Evolutionary conservation across 2,888 invertebrate species (phyloP).

Genomic region (Tubulanus polymorphus): DNA sequence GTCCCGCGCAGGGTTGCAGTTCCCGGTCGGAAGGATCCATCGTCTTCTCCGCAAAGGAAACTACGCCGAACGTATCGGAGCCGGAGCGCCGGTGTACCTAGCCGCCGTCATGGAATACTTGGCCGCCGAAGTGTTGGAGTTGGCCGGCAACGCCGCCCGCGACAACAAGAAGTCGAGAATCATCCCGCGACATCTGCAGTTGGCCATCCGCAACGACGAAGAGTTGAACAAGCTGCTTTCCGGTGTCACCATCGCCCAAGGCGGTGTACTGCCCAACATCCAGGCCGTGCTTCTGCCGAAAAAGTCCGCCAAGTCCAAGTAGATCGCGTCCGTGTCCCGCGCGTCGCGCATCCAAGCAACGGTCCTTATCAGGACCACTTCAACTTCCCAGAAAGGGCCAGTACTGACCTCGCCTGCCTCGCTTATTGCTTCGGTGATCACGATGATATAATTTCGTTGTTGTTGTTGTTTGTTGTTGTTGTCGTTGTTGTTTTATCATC

Average conservation of each 20-base stretch:
- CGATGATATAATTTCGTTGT: no score
- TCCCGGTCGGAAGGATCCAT: slow-evolving; percentile 54
- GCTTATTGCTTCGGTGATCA: no score
- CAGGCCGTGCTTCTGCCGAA: slow-evolving; percentile 71
- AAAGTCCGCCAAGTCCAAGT: slow-evolving; percentile 64
- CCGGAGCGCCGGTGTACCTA: slow-evolving; percentile 54
- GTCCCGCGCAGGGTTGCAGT: slow-evolving; percentile 52
- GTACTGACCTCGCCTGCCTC: no score
- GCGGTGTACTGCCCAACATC: slow-evolving; percentile 77
- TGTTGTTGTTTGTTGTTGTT: no score
- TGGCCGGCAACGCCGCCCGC: slow-evolving; percentile 54
- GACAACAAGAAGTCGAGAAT: slow-evolving; percentile 65
- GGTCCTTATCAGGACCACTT: no score
- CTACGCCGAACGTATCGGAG: slow-evolving; percentile 53
- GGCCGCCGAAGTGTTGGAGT: slow-evolving; percentile 62
- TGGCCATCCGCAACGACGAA: slow-evolving; percentile 76
- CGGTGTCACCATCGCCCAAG: slow-evolving; percentile 76
- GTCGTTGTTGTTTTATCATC: no score
- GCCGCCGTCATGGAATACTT: slow-evolving; percentile 56
- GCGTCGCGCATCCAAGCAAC: no score
- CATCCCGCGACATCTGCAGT: slow-evolving; percentile 70
- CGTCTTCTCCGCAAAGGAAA: slow-evolving; percentile 52
- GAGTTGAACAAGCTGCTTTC: slow-evolving; percentile 72
- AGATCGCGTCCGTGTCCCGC: no score
- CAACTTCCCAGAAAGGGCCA: no score